A percentile compares a stretch with the other conserved stretches of the same genome.
Evolutionary conservation across 2,888 invertebrate genomes (phyloP).

Genomic region (Teleogryllus oceanicus): DNA sequence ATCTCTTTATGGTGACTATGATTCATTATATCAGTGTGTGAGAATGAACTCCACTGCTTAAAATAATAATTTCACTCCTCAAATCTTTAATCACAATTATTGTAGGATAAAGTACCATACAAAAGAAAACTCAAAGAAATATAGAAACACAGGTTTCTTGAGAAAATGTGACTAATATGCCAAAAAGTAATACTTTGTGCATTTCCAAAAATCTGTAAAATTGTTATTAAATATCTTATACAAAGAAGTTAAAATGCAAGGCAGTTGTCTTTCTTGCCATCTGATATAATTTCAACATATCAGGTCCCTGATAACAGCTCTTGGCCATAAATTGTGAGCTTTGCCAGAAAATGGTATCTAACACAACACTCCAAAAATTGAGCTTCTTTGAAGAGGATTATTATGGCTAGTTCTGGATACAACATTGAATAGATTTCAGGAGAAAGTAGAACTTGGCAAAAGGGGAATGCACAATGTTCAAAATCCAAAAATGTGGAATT

Average conservation of each 20-base stretch:
- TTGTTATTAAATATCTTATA: too few species aligned
- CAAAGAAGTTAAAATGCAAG: not conserved
- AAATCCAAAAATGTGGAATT: not conserved
- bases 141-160: too few species aligned
- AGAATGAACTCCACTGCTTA: too few species aligned
- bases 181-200: too few species aligned
- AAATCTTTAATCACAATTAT: too few species aligned
- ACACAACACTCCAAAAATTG: not conserved
- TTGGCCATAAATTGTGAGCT: not conserved
- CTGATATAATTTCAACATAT: not conserved
- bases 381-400: not conserved
- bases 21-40: too few species aligned
- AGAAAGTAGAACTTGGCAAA: not conserved
- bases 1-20: too few species aligned
- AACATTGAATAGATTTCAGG: not conserved
- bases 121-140: too few species aligned
- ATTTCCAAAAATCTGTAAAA: too few species aligned
- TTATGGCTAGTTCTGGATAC: conserved; percentile 6
- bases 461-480: not conserved
- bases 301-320: conserved; percentile 1
- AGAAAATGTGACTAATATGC: too few species aligned
- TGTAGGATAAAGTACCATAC: too few species aligned
- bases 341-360: not conserved
- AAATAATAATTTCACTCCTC: too few species aligned
- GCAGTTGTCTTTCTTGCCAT: not conserved